Conservation (phyloP, 1,140 invertebrate species). For the Aphelinus certus region DNA sequence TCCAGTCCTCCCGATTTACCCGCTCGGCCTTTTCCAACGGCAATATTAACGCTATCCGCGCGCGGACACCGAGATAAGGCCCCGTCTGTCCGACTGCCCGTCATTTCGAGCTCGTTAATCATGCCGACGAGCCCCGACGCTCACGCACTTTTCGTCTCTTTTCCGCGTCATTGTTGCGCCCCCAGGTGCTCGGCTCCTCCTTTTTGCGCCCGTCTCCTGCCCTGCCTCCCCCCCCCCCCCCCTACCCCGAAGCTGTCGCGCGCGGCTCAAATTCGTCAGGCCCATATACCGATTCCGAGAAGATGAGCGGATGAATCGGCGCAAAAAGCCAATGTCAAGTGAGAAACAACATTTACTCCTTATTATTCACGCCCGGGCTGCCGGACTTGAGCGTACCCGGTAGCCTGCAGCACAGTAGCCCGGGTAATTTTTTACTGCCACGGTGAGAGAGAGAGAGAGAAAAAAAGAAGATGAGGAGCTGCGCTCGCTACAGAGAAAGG, state of each 20-base stretch:
- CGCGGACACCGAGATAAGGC: background rate
- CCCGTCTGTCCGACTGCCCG: background rate
- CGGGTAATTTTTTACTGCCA: slow-evolving; percentile 29
- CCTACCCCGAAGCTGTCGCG: background rate
- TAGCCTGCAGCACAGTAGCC: slow-evolving; percentile 27
- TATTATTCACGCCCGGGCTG: slow-evolving; percentile 38
- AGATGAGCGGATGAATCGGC: slow-evolving; percentile 27
- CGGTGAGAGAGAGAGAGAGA: background rate
- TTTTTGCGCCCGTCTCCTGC: background rate
- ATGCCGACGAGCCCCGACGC: background rate
- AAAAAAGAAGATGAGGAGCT: background rate
- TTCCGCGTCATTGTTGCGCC: slow-evolving; percentile 28
- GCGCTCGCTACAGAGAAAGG: background rate
- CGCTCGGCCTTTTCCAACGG: slow-evolving; percentile 26
- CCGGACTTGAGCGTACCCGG: slow-evolving; percentile 26
- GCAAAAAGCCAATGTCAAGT: slow-evolving; percentile 38
- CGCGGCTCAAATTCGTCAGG: slow-evolving; percentile 20
- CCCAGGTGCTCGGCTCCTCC: slow-evolving; percentile 2
- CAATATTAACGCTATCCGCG: slow-evolving; percentile 27
- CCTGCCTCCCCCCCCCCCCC: background rate
- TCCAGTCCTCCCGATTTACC: background rate
- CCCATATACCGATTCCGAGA: slow-evolving; percentile 20
- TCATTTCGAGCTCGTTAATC: slow-evolving; percentile 35
- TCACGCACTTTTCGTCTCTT: slow-evolving; percentile 31
- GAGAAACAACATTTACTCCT: slow-evolving; percentile 38